Evolutionary conservation across 2,797 vertebrate genomes (phyloP).

Genomic region (Muscicapa comitata): DNA sequence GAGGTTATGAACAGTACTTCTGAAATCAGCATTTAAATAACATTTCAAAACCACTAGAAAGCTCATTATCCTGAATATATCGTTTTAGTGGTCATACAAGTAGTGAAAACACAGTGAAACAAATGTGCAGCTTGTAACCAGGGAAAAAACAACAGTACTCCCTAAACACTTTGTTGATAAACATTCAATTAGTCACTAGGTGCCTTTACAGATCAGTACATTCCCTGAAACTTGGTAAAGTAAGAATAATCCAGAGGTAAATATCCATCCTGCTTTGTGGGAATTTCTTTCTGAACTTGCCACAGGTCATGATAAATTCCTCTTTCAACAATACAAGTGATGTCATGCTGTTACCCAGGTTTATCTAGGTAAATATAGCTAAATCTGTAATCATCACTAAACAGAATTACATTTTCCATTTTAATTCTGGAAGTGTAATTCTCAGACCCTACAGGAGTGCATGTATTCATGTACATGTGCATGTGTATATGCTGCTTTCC

Average conservation of each 20-base stretch:
- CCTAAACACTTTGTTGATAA: constrained; percentile 24
- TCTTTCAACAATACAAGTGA: background rate
- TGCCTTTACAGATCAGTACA: background rate
- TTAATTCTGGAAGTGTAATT: background rate
- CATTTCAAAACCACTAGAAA: constrained; percentile 29
- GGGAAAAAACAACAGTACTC: background rate
- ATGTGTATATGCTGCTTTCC: background rate
- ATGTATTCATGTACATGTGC: background rate
- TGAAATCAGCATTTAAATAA: constrained; percentile 59
- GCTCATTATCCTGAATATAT: constrained; percentile 23
- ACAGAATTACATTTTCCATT: background rate
- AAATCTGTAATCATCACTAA: background rate
- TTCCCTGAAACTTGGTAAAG: constrained; percentile 46
- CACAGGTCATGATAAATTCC: background rate
- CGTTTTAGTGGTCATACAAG: background rate
- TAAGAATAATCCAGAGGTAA: constrained; percentile 6
- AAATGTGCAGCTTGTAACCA: constrained; percentile 12
- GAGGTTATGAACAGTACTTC: constrained; percentile 12
- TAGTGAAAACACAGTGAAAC: constrained; percentile 10
- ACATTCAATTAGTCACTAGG: background rate
- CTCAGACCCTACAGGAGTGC: background rate
- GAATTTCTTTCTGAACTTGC: constrained; percentile 43
- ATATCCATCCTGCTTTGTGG: constrained; percentile 13
- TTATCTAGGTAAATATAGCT: background rate
- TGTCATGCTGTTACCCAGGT: background rate